phyloP scores from a whole-genome alignment of 1,140 invertebrate genomes.

The Trichogramma pretiosum region DNA sequence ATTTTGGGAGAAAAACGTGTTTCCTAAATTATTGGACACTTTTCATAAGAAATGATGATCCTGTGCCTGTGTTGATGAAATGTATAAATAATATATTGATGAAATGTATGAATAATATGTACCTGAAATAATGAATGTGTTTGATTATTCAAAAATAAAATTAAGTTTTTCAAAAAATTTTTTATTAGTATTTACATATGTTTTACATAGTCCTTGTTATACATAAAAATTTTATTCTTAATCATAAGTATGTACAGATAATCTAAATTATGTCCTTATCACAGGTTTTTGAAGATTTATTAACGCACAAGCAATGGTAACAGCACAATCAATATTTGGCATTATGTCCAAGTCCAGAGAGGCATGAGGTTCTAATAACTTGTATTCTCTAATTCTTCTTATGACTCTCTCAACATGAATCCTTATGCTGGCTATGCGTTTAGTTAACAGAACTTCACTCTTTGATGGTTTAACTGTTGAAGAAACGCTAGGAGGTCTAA shows the following conservation, averaged over 20 bases:
- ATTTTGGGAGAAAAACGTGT: background rate
- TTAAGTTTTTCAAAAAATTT: background rate
- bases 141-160: background rate
- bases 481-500: slow-evolving; percentile 20
- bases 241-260: slow-evolving; percentile 1
- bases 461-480: slow-evolving; percentile 16
- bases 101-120: too few species aligned
- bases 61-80: background rate
- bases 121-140: background rate
- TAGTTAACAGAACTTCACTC: slow-evolving; percentile 23
- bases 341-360: slow-evolving; percentile 16
- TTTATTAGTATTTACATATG: background rate
- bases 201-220: background rate
- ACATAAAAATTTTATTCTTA: background rate
- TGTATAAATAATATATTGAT: background rate
- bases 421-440: slow-evolving; percentile 31
- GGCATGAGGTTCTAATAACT: slow-evolving; percentile 23
- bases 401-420: slow-evolving; percentile 37
- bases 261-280: too few species aligned
- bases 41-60: background rate
- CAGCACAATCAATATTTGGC: slow-evolving; percentile 18
- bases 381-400: slow-evolving; percentile 29
- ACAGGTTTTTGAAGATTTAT: slow-evolving; percentile 24
- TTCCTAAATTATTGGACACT: background rate
- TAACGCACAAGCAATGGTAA: slow-evolving; percentile 21